Base-by-base conservation (phyloP, 2,888 invertebrate genomes). In the Himalopsyche kuldschensis region DNA sequence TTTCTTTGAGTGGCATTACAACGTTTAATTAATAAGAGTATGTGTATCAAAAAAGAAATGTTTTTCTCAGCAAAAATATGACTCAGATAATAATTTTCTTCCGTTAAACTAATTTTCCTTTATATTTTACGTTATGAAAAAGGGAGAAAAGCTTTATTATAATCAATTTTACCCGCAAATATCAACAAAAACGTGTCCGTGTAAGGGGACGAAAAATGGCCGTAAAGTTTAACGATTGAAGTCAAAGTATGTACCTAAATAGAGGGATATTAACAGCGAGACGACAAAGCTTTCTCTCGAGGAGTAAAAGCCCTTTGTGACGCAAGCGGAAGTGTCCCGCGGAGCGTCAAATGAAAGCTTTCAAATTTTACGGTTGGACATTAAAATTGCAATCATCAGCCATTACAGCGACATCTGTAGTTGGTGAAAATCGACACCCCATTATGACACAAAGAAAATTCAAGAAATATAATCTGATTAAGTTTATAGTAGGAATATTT, bases 341-440 rank as follows among this genome's bases (percentile, higher is more conserved):
- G 31, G 82, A 69, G 82, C 63, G 69, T 69, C 78, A 84, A 82
- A 84, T 81, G 84, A 84, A 82, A 82, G 35, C 78, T 31, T 75
- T 84, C 69, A 78, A 80, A 78, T 82, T 84, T 82, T 82, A 84
- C 75, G 80, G 78, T 63, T 6, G 32, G 75, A 31, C 80, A 75
- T 82, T 84, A 82, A 84, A 84, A 78, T 76, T 47, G 76, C 82
- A 82, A 81, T 80, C 41, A 41, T 41, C 78, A 80, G 63, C 80
- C 77, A 76, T 27, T 75, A 30, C 79, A 79, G 35, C 69, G 79
- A 63, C 48, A 78, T 48, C 75, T 82, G 82, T 78, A 82, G 47
- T 76, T 81, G 15, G 30, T 4, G 32, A 32, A 24, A 46, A 46
- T 24, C 24, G 30, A 77, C 77, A 27, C 24, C 41, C 31, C 27